phyloP scores from a whole-genome alignment of 1,140 invertebrate species.

The Dreissena rostriformis region DNA sequence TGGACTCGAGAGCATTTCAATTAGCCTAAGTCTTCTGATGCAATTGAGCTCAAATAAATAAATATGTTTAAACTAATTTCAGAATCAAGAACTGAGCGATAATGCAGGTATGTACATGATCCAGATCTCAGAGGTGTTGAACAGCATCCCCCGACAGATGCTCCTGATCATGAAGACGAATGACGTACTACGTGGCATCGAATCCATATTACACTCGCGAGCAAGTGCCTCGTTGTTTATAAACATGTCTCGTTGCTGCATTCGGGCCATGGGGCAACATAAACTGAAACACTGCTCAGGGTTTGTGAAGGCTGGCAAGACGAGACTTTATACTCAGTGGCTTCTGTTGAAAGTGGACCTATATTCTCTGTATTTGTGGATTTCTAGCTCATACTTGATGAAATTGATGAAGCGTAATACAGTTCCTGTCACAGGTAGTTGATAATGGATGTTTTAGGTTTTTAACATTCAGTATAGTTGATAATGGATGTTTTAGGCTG shows the following conservation, averaged over 20 bases:
- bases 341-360: slow-evolving; percentile 59
- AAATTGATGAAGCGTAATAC: neutral
- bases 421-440: too few species aligned
- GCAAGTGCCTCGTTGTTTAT: slow-evolving; percentile 87
- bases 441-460: too few species aligned
- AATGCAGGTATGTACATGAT: slow-evolving; percentile 82
- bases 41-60: too few species aligned
- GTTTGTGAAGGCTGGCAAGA: slow-evolving; percentile 41
- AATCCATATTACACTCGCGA: slow-evolving; percentile 83
- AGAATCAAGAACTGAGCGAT: slow-evolving; percentile 87
- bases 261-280: slow-evolving; percentile 88
- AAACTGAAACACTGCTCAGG: slow-evolving; percentile 69
- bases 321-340: slow-evolving; percentile 41
- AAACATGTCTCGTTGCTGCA: slow-evolving; percentile 94
- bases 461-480: too few species aligned
- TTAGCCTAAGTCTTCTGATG: too few species aligned
- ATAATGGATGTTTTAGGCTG: too few species aligned
- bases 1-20: too few species aligned
- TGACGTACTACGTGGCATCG: slow-evolving; percentile 96
- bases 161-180: slow-evolving; percentile 98
- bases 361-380: slow-evolving; percentile 64
- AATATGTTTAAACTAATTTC: too few species aligned
- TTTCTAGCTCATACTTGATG: slow-evolving; percentile 5
- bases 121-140: slow-evolving; percentile 85
- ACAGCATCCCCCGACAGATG: slow-evolving; percentile 91